Conservation (phyloP, 2,888 invertebrate genomes). For the Callinectes sapidus region DNA sequence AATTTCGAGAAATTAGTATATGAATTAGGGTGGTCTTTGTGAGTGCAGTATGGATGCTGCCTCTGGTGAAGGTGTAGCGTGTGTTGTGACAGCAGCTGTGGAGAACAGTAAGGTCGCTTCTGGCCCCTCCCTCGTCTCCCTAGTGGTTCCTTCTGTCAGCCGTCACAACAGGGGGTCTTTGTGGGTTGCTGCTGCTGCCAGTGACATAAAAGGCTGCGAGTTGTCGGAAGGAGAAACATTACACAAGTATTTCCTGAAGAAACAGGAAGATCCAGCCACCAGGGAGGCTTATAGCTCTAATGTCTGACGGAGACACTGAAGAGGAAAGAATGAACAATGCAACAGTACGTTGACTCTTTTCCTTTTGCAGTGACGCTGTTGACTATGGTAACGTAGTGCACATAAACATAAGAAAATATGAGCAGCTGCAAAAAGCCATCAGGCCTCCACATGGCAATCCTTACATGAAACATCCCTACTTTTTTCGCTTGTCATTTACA, state of each 20-base stretch:
- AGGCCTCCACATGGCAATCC: no score
- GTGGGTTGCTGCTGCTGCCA: neutral
- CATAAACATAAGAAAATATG: no score
- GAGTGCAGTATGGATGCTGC: neutral
- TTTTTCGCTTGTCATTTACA: no score
- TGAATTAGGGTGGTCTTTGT: neutral
- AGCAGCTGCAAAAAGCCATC: no score
- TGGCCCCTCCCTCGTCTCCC: neutral
- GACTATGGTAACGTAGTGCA: neutral
- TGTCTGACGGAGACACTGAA: neutral
- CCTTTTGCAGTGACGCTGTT: neutral
- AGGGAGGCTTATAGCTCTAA: neutral
- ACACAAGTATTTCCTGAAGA: slow-evolving; percentile 7
- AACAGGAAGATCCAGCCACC: neutral
- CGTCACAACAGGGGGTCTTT: neutral
- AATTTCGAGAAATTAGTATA: neutral
- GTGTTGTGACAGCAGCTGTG: neutral
- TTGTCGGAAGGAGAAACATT: slow-evolving; percentile 1
- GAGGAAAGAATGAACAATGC: neutral
- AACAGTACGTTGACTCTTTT: neutral
- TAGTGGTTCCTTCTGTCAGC: neutral
- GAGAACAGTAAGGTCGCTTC: neutral
- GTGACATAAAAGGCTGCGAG: neutral
- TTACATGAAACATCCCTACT: no score
- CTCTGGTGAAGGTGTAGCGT: neutral